Conservation (phyloP, 2,113 vertebrate species). For the Lampris megalopsis region DNA sequence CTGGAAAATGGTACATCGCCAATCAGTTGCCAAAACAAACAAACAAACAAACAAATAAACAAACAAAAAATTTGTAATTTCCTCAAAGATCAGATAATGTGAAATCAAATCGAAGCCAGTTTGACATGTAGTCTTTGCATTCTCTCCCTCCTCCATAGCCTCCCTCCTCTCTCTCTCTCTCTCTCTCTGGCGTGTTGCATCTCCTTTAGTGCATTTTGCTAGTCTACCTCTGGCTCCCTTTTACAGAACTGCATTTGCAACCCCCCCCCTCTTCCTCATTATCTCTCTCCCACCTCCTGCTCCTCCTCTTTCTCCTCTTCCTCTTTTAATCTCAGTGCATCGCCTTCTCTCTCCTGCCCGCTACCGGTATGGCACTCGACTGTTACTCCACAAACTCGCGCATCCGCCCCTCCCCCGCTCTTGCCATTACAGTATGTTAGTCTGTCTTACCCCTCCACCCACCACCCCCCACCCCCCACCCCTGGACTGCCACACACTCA, state of each 20-base stretch:
- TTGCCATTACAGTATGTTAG: constrained; percentile 81
- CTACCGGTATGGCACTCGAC: constrained; percentile 74
- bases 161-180: constrained; percentile 24
- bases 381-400: constrained; percentile 74
- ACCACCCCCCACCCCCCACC: constrained; percentile 30
- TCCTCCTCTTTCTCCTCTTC: constrained; percentile 52
- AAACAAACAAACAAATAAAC: constrained; percentile 5
- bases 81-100: constrained; percentile 30
- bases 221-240: constrained; percentile 74
- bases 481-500: constrained; percentile 76
- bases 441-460: constrained; percentile 34
- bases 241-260: constrained; percentile 81
- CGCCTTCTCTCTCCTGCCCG: constrained; percentile 76
- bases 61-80: constrained; percentile 22
- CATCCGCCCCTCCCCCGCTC: constrained; percentile 82
- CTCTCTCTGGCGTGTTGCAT: constrained; percentile 78
- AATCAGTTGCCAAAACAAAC: constrained; percentile 41
- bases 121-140: constrained; percentile 86
- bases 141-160: constrained; percentile 54
- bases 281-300: constrained; percentile 48
- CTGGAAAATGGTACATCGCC: constrained; percentile 27
- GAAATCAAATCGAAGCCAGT: constrained; percentile 76
- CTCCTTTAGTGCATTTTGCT: constrained; percentile 84
- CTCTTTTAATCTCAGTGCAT: constrained; percentile 73
- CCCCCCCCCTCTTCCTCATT: constrained; percentile 39